phyloP scores from a whole-genome alignment of 2,113 vertebrate species.

The Accipiter virgatus region DNA sequence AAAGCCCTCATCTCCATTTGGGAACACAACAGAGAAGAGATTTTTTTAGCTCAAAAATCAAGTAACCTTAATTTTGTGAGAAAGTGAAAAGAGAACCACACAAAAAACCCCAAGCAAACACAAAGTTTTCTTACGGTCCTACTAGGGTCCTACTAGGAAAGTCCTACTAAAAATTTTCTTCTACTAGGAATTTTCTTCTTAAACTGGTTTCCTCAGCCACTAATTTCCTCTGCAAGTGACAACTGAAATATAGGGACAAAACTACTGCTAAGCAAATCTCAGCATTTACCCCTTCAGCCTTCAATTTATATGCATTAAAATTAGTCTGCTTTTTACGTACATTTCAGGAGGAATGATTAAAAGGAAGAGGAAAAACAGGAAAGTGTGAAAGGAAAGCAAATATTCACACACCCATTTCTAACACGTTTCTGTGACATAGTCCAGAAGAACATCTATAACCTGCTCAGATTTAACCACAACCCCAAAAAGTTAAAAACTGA shows the following conservation, averaged over 20 bases:
- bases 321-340: background rate
- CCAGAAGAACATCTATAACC: background rate
- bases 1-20: background rate
- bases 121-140: background rate
- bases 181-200: background rate
- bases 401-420: background rate
- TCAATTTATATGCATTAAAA: background rate
- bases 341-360: background rate
- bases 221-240: background rate
- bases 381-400: background rate
- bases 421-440: background rate
- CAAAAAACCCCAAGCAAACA: fast-evolving
- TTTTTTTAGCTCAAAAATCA: background rate
- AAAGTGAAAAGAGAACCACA: background rate
- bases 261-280: background rate
- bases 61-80: background rate
- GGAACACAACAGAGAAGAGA: background rate
- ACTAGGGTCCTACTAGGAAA: background rate
- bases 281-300: background rate
- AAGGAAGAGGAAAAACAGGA: background rate
- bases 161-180: background rate
- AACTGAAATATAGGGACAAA: background rate
- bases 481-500: constrained; percentile 45
- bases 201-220: background rate
- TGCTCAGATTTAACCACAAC: constrained; percentile 38